Conservation (phyloP, 2,113 vertebrate species). For the Pycnonotus jocosus region DNA sequence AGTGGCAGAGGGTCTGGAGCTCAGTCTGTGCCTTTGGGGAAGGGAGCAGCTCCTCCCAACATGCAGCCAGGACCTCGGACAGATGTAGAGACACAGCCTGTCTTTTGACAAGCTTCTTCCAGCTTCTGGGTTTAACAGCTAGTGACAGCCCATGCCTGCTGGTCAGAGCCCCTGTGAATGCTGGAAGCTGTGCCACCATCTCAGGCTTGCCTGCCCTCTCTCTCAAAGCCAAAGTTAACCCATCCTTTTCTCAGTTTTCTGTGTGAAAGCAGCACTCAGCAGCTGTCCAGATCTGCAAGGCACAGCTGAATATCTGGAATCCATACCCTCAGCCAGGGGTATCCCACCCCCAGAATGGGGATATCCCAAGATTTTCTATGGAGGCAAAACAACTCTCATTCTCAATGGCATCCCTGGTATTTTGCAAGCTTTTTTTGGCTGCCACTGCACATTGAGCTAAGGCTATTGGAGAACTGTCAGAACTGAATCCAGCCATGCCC, state of each 20-base stretch:
- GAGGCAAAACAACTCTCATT: background rate
- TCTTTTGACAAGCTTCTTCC: background rate
- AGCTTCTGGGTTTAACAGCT: background rate
- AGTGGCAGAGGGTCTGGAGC: background rate
- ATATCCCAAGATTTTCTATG: background rate
- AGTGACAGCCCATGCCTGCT: background rate
- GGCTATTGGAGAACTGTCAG: background rate
- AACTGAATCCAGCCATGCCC: background rate
- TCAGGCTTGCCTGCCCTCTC: background rate
- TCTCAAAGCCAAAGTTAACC: background rate
- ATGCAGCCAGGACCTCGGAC: fast-evolving
- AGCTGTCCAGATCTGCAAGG: background rate
- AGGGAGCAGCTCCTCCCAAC: background rate
- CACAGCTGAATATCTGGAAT: background rate
- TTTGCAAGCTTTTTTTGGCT: background rate
- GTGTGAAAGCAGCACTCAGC: background rate
- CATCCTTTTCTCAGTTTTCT: background rate
- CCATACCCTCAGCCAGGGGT: background rate
- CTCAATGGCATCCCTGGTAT: background rate
- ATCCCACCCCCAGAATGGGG: background rate
- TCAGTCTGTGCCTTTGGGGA: background rate
- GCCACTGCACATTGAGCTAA: background rate
- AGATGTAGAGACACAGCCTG: background rate
- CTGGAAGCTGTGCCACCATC: background rate
- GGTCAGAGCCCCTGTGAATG: background rate